Evolutionary conservation across 2,888 invertebrate species (phyloP), one percentile per base, ranked within the genome.

Genomic region (Noctua janthina): DNA sequence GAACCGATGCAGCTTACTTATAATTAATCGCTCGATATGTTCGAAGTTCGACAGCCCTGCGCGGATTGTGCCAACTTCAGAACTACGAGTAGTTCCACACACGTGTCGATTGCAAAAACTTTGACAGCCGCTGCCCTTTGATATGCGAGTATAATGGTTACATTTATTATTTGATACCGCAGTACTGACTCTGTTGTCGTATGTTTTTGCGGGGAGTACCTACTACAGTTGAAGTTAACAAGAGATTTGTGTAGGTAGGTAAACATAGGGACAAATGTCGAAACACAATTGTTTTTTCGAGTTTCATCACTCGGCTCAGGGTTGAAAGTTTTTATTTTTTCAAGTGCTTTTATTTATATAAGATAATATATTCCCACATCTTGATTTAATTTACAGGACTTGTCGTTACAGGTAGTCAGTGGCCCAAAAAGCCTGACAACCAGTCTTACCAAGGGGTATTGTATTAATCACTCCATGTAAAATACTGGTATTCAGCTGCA

Each of bases 11-110:
- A 73, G 64, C 75, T 80, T 51, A 79, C 59, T 82, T 71, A 79
- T 76, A 89, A 85, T 84, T 82, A 86, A 89, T 88, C 67, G 78
- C 59, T 17, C 88, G 70, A 82, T 88, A 79, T 79, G 72, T 88
- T 81, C n/a, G 15, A 85, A 89, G 74, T 90, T 87, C 74, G 90
- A 86, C 90, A 89, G 46, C 85, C 90, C 89, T 84, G 62, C 39
- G 69, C 49, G 66, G 68, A 84, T 80, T 82, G 82, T 80, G 64
- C 69, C 56, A 85, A 89, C 84, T 84, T 81, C 73, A 69, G 68
- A 64, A 85, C 86, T 79, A 23, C 68, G 4, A 68, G 68, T 46
- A 87, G 69, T 88, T 86, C 49, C 49, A 56, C 73, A 88, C 90
- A 88, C 79, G 86, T 89, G 86, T 86, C 70, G 82, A 59, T 69